Evolutionary conservation across 2,888 invertebrate species (phyloP).

Genomic region (Aproaerema taeniolella): DNA sequence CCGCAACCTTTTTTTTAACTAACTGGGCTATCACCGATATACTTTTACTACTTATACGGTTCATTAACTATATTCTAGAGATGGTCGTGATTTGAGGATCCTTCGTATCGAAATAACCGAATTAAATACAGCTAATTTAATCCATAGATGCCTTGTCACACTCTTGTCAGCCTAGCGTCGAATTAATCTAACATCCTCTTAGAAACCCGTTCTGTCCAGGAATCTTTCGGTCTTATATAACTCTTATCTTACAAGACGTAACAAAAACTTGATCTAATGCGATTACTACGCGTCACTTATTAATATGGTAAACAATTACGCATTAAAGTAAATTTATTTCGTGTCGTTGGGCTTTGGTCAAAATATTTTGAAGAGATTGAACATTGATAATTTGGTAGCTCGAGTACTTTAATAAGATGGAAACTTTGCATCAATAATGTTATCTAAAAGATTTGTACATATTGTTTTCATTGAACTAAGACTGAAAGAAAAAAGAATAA

Average conservation of each 20-base stretch:
- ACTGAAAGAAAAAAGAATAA: no score
- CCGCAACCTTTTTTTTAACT: no score
- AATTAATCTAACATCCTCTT: constrained; percentile 33
- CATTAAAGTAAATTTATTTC: background rate
- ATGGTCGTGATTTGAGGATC: constrained; percentile 9
- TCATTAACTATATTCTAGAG: background rate
- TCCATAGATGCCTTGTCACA: constrained; percentile 45
- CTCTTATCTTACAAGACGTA: background rate
- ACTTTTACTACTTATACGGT: no score
- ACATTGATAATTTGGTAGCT: no score
- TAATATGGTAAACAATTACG: background rate
- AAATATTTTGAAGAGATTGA: no score
- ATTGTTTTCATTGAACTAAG: no score
- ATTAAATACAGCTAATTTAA: constrained; percentile 63
- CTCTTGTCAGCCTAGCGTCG: constrained; percentile 54
- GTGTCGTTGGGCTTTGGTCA: background rate
- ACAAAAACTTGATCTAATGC: background rate
- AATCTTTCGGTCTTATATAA: no score
- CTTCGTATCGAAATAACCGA: constrained; percentile 49
- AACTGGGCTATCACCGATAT: no score
- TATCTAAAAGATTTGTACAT: no score
- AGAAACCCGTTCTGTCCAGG: no score
- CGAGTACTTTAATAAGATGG: no score
- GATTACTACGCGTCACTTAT: constrained; percentile 1
- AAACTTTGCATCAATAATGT: no score